These are phyloP conservation scores for Scaptomyza graminum DNA, from an alignment of 1,140 invertebrate genomes.

Conservation along the genomic window DNA sequence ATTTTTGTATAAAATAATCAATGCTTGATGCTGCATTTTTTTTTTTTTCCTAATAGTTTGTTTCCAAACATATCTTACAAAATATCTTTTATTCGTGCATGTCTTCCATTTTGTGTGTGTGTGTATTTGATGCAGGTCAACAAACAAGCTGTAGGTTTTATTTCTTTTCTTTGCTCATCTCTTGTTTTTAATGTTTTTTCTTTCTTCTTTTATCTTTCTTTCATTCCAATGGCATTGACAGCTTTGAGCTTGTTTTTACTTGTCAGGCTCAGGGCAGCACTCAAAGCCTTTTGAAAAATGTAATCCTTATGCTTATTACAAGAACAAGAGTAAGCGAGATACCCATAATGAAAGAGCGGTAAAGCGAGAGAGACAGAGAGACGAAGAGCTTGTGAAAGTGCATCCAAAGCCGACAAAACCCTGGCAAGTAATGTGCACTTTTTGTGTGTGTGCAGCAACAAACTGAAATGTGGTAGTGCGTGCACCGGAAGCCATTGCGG, in stretches of 20 bases:
- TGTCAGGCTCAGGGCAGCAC: constrained; percentile 33
- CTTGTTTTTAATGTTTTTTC: constrained; percentile 11
- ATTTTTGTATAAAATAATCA: too few relatives aligned
- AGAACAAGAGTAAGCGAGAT: constrained; percentile 33
- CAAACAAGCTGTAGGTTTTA: constrained; percentile 37
- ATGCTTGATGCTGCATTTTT: too few relatives aligned
- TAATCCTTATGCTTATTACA: constrained; percentile 66
- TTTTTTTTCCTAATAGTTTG: too few relatives aligned
- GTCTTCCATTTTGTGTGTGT: not conserved
- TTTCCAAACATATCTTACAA: not conserved
- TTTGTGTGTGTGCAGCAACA: constrained; percentile 22
- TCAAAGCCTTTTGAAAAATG: constrained; percentile 47
- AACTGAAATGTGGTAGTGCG: constrained; percentile 49
- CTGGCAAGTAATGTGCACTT: constrained; percentile 63
- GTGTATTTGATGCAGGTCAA: constrained; percentile 30
- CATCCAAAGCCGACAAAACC: constrained; percentile 45
- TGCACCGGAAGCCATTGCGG: constrained; percentile 74
- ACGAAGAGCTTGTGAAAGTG: constrained; percentile 22
- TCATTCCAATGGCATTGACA: constrained; percentile 39
- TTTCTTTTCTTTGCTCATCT: constrained; percentile 6
- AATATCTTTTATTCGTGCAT: not conserved
- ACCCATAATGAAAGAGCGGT: not conserved
- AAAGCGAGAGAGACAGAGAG: not conserved
- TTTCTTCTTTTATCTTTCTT: constrained; percentile 7
- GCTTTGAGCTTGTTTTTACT: constrained; percentile 22